These are phyloP conservation scores for Trochalopteron elliotii DNA, from an alignment of 2,113 vertebrate species.

Conservation along the genomic window DNA sequence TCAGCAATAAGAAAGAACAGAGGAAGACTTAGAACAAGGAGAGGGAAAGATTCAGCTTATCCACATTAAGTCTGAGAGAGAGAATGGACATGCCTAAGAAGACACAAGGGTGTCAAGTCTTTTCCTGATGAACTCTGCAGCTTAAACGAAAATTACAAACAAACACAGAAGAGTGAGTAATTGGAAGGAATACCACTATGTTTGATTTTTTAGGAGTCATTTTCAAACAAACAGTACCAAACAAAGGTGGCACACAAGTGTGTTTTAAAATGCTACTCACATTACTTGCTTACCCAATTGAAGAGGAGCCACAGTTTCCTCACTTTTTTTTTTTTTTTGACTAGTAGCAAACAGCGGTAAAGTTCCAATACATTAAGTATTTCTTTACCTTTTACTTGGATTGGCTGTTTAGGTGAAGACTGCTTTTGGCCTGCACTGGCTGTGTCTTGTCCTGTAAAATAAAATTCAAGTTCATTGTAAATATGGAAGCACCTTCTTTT, in stretches of 20 bases:
- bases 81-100: not conserved
- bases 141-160: not conserved
- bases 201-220: not conserved
- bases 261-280: not conserved
- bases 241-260: not conserved
- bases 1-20: constrained; percentile 2
- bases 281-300: not conserved
- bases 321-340: not conserved
- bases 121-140: not conserved
- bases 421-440: constrained; percentile 66
- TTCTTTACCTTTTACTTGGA: constrained; percentile 79
- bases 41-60: not conserved
- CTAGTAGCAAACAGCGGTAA: not conserved
- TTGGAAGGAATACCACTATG: not conserved
- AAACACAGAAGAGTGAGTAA: not conserved
- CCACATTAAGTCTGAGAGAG: not conserved
- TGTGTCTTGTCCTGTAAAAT: constrained; percentile 65
- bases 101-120: not conserved
- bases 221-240: not conserved
- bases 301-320: not conserved
- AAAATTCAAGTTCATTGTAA: not conserved
- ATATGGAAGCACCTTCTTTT: not conserved
- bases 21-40: not conserved
- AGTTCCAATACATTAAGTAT: not conserved
- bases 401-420: constrained; percentile 67